A percentile compares a stretch with the other conserved stretches of the same genome.
These are phyloP conservation scores for Microplitis demolitor DNA, from an alignment of 1,140 invertebrate genomes.

Conservation along the genomic window DNA sequence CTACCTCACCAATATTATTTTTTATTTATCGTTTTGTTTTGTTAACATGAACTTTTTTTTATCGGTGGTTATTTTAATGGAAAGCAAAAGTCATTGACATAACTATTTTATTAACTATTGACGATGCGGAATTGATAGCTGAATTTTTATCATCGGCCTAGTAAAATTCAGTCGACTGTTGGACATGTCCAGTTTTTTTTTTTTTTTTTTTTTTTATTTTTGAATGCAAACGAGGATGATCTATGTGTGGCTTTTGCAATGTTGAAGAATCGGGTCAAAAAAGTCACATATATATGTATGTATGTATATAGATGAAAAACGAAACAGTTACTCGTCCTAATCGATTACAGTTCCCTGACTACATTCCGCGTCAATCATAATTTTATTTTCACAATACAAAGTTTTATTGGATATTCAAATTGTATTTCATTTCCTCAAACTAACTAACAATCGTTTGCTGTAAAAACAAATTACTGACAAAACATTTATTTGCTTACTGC, in stretches of 20 bases:
- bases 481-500: no score
- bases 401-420: constrained; percentile 24
- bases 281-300: no score
- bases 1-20: no score
- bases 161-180: constrained; percentile 1
- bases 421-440: neutral
- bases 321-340: neutral
- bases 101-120: constrained; percentile 9
- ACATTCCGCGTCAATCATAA: constrained; percentile 20
- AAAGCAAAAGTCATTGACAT: neutral
- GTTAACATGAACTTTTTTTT: no score
- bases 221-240: neutral
- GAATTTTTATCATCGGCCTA: constrained; percentile 21
- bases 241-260: neutral
- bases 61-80: neutral
- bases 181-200: neutral
- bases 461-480: no score
- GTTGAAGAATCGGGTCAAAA: neutral
- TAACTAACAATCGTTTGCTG: no score
- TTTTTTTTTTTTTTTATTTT: neutral
- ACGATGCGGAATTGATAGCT: constrained; percentile 16
- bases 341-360: neutral
- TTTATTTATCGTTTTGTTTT: no score
- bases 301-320: no score
- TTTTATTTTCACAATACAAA: constrained; percentile 15